Evolutionary conservation across 2,113 vertebrate species (phyloP).

Genomic region (Leuciscus idus): DNA sequence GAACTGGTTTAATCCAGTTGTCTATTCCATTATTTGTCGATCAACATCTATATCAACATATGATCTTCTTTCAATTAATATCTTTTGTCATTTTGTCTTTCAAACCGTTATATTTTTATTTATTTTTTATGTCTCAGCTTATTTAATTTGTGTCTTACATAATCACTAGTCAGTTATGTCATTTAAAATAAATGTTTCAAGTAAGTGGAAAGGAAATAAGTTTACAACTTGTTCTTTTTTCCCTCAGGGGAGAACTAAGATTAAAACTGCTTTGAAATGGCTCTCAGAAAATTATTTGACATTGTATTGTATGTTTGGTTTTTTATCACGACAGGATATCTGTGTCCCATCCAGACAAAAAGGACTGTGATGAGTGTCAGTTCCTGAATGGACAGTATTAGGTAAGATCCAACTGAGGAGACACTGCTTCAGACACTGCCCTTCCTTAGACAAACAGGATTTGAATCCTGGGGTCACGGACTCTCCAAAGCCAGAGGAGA

Average conservation of each 20-base stretch:
- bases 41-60: background rate
- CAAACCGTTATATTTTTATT: background rate
- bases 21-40: background rate
- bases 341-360: conserved; percentile 67
- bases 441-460: conserved; percentile 79
- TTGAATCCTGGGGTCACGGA: conserved; percentile 73
- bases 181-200: background rate
- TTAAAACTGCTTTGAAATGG: conserved; percentile 19
- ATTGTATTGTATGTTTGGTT: conserved; percentile 38
- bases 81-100: background rate
- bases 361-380: conserved; percentile 65
- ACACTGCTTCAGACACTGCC: conserved; percentile 71
- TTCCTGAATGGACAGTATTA: conserved; percentile 53
- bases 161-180: background rate
- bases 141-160: background rate
- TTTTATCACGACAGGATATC: conserved; percentile 63
- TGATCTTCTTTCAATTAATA: background rate
- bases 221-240: background rate
- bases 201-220: background rate
- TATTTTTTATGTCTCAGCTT: background rate
- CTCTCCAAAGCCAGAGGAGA: conserved; percentile 76
- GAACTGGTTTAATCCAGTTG: conserved; percentile 45
- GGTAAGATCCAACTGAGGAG: conserved; percentile 55
- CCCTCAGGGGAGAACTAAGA: background rate
- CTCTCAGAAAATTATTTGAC: conserved; percentile 20